phyloP scores from a whole-genome alignment of 2,888 invertebrate species.

The Lissonota sp. region DNA sequence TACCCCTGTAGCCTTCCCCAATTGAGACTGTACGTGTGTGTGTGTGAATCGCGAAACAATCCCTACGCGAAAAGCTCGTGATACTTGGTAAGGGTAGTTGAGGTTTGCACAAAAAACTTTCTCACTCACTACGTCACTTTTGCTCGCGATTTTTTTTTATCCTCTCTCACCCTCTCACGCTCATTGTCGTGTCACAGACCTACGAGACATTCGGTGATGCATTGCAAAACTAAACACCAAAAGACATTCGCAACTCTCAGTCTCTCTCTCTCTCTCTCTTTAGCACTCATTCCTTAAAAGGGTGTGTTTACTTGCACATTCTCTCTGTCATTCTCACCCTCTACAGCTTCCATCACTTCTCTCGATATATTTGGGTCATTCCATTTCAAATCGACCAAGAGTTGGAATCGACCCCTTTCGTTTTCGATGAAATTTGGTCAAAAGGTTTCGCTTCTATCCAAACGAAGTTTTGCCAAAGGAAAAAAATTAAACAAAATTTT shows the following conservation, averaged over 20 bases:
- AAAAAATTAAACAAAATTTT: no score
- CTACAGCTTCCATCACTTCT: constrained; percentile 9
- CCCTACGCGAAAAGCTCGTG: background rate
- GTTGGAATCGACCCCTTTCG: no score
- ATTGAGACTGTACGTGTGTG: background rate
- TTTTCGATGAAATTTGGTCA: no score
- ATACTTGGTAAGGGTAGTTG: no score
- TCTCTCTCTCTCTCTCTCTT: constrained; percentile 39
- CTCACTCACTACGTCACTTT: constrained; percentile 66
- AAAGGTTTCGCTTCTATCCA: no score
- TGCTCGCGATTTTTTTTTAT: constrained; percentile 48
- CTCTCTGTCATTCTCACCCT: constrained; percentile 69
- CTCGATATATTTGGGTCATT: no score
- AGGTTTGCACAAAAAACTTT: constrained; percentile 39
- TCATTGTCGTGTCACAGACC: no score
- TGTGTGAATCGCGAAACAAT: background rate
- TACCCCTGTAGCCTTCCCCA: constrained; percentile 1
- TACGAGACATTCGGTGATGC: no score
- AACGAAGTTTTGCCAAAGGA: no score
- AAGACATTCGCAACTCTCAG: constrained; percentile 12
- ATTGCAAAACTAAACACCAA: no score
- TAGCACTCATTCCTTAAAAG: constrained; percentile 42
- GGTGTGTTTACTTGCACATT: constrained; percentile 43
- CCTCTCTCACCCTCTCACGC: no score
- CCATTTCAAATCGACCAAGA: no score